These are phyloP conservation scores for Gymnoscelis rufifasciata DNA, from an alignment of 2,888 invertebrate species.

Conservation along the genomic window DNA sequence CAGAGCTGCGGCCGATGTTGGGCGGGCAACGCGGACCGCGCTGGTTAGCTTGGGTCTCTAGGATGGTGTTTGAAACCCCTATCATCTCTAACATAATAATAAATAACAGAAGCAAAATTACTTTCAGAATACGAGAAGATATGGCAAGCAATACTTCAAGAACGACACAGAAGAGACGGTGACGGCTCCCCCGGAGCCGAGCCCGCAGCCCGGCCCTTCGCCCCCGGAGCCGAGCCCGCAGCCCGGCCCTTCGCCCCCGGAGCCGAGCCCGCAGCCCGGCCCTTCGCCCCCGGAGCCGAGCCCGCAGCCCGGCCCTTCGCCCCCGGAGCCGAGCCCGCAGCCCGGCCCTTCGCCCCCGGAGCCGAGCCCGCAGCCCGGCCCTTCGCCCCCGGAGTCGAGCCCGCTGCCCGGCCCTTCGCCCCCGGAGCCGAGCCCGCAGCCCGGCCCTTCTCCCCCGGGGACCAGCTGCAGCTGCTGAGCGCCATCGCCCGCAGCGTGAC, in stretches of 20 bases:
- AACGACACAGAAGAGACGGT: constrained; percentile 78
- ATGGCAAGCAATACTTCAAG: constrained; percentile 82
- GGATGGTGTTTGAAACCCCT: too few species aligned
- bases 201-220: constrained; percentile 39
- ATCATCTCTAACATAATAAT: too few species aligned
- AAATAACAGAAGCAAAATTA: too few species aligned
- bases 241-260: constrained; percentile 66
- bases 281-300: background rate
- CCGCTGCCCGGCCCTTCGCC: constrained; percentile 11
- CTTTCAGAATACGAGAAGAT: constrained; percentile 79
- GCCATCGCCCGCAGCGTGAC: constrained; percentile 65
- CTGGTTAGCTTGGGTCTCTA: too few species aligned
- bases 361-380: constrained; percentile 61
- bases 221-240: constrained; percentile 56
- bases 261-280: constrained; percentile 39
- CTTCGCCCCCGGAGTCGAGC: constrained; percentile 63
- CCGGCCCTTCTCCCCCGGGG: constrained; percentile 45
- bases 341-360: constrained; percentile 44
- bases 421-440: background rate
- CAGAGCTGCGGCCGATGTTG: too few species aligned
- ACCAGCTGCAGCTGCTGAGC: constrained; percentile 60
- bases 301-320: too few species aligned
- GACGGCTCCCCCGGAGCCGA: too few species aligned
- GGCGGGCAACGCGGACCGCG: too few species aligned
- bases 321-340: too few species aligned